Base-by-base conservation (phyloP, 2,888 invertebrate genomes). In the Pyrrhia umbra region DNA sequence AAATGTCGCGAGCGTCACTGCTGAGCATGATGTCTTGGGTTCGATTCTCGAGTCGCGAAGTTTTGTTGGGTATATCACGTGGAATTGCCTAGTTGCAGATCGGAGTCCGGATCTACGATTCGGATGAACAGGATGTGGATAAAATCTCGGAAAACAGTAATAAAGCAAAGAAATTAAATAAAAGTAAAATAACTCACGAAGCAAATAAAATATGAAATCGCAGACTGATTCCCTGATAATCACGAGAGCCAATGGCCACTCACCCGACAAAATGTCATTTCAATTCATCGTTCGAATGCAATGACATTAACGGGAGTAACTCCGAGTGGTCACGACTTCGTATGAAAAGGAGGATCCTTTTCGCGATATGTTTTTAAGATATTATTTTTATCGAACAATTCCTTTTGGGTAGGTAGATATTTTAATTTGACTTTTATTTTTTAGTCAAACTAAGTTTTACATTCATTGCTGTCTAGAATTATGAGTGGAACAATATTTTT, bases 221-320 rank as follows among this genome's bases (percentile, higher is more conserved):
- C 52, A 46, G 25, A 52, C 30, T 55, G 56, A 71, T 62, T 64
- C 59, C 46, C 46, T 61, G 9, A 54, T 63, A 72, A 81, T 77
- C 68, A 62, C 68, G 57, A 65, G 56, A 73, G 62, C 80, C 77
- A 78, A 77, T 73, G 77, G 66, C 54, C 80, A 76, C 66, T 81
- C 80, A 80, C 70, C 74, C 67, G 75, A 78, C 69, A 74, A 84
- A 83, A 81, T 85, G 85, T 86, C 85, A 79, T 77, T 77, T 78
- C 84, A 77, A 84, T 84, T 85, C 73, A 72, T 68, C 74, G 62
- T 79, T 27, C 66, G 61, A 83, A 74, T 77, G 74, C 78, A 72
- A 46, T 77, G 81, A 83, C 82, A 75, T 84, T 82, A 82, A 75
- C 75, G 54, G 37, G 68, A 72, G 61, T 80, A 75, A 73, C 65